Base-by-base conservation (phyloP, 2,113 vertebrate genomes). In the Lethenteron camtschaticum region DNA sequence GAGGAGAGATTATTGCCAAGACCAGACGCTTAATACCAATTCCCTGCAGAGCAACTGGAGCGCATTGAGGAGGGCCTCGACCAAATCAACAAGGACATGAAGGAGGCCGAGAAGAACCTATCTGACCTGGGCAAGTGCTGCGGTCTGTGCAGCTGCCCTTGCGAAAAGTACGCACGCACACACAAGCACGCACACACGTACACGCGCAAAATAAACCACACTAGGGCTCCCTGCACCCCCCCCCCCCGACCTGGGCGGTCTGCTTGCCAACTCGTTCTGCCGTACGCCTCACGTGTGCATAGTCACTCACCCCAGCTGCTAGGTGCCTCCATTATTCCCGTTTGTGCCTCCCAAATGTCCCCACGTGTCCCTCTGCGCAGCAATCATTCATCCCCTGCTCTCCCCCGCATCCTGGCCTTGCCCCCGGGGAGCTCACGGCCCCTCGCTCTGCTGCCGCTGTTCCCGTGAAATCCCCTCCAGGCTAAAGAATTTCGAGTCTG, bases 81-180 rank as follows among this genome's bases (percentile, higher is more conserved):
- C 78, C 85, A 85, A 74, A 86, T 86, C 74, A 83, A 84, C 79
- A 81, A 83, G 73, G 82, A 86, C 68, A 85, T 85, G 84, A 84
- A 75, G 73, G 83, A 86, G 78, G 85, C 85, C 0, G 83, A 85
- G 76, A 85, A 86, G 76, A 86, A 85, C 75, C 82, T 86, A 66
- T 84, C 81, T 1, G 82, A 84, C 76, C 76, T 86, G 77, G 80
- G 76, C 71, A 84, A 84, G 75, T 85, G 84, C 74, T 86, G 84
- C 11, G 83, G 84, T 70, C 80, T 86, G 69, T 77, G 74, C 3
- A 68, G 69, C 55, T 85, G 84, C 74, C 77, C 13, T 63, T 63
- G 16, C 16, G 16, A 63, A 63, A 63, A 63, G 59, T 63, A 63
- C 59, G 16, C 59, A 63, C 13, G 16, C 12, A 63, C 16, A 63